Evolutionary conservation across 2,888 invertebrate genomes (phyloP), one percentile per base, ranked within the genome.

Genomic region (Drosophila histrio): DNA sequence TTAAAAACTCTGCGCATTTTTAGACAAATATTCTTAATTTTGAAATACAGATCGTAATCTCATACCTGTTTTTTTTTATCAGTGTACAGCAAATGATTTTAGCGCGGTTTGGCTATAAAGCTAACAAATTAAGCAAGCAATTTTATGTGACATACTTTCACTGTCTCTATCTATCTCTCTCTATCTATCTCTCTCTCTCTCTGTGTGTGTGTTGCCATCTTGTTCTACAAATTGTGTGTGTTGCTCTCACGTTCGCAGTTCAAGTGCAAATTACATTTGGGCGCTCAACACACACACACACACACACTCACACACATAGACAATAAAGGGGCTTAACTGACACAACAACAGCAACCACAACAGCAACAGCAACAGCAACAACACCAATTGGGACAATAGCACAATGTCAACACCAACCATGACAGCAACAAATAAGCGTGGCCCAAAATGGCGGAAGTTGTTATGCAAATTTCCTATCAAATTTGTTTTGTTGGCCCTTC

Each of bases 241-340:
- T 50, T 60, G 57, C 47, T 24, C 19, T 28, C 49, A 41, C 44
- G 69, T 60, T 66, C 38, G 56, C 60, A 67, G 61, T 69, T 84
- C 74, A 61, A 69, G 82, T 75, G 72, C 62, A 81, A 81, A 81
- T 81, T 85, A 75, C 76, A 81, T 71, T 81, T 79, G 52, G 54
- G 58, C 19, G 32, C 5, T 19, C 56, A 30, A 41, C 28, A 52
- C 36, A 61, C 53, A 57, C 50, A 53, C 28, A 13, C 47, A 54
- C 15, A 24, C 13, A 43, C 30, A 56, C 30, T 13, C 19, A 34
- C 13, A 50, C 32, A 66, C 24, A 61, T 28, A 54, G 47, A 50
- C 69, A 76, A 76, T 65, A 60, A 61, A 49, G 66, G 59, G 38
- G 63, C 54, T 82, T 73, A 67, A 74, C 86, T 69, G 83, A 38